These are phyloP conservation scores for Pandemis cinnamomeana DNA, from an alignment of 2,888 invertebrate genomes.

Conservation along the genomic window DNA sequence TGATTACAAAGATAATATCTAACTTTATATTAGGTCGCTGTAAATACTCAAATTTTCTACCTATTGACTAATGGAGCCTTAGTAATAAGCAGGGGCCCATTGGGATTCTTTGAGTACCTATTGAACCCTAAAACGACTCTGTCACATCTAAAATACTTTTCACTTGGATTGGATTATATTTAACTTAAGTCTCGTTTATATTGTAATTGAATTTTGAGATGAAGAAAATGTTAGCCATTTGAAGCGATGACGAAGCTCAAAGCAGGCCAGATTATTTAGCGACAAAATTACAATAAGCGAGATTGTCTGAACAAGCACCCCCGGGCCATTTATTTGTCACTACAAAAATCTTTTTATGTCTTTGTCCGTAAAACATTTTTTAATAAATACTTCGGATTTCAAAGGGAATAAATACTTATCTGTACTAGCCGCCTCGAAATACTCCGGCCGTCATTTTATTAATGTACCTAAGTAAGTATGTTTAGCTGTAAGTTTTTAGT, in stretches of 20 bases:
- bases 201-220: constrained; percentile 16
- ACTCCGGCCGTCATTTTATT: no score
- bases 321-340: constrained; percentile 3
- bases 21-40: no score
- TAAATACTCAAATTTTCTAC: no score
- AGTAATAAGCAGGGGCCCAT: no score
- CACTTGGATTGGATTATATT: not conserved
- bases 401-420: not conserved
- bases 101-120: no score
- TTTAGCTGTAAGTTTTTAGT: no score
- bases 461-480: no score
- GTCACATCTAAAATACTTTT: not conserved
- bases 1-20: no score
- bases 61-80: no score
- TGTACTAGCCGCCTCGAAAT: no score
- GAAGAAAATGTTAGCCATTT: constrained; percentile 7
- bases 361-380: not conserved
- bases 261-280: not conserved
- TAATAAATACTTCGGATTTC: not conserved
- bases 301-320: constrained; percentile 6
- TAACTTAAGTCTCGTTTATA: not conserved
- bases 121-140: not conserved
- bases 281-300: constrained; percentile 10
- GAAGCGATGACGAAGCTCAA: not conserved
- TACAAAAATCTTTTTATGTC: not conserved